Base-by-base conservation (phyloP, 2,888 invertebrate genomes). In the Hypsopygia costalis region DNA sequence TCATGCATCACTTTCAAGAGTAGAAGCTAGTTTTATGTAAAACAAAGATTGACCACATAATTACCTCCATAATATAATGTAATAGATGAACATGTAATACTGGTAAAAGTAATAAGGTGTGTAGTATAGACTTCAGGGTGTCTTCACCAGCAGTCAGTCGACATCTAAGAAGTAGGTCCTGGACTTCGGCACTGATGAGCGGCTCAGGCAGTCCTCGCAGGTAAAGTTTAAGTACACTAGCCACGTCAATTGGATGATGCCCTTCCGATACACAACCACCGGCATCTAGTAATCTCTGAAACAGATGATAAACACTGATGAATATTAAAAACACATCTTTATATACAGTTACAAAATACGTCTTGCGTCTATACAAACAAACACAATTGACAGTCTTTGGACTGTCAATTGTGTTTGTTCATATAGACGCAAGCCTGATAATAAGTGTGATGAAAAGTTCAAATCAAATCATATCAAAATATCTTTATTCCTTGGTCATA, bases 181-280 rank as follows among this genome's bases (percentile, higher is more conserved):
- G 96, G 47, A 93, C 93, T 93, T 95, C 76, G 1, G 81, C 79
- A 74, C 81, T 88, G 33, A 97, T 93, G 11, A 97, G 80, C 0
- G 97, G 96, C 58, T 96, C 96, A 0, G 97, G 96, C 38, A 97
- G 81, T 70, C 94, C 93, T 43, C 97, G 90, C 47, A 97, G 92
- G 72, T 97, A 97, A 34, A 94, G 91, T 72, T 97, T 97, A 12
- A 97, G 82, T 21, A 97, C 92, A 69, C 94, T 95, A 1, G 97
- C 96, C 9, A 97, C 93, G 80, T 98, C 97, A 54, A 95, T 92
- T 0, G 95, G 94, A 63, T 94, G 92, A 68, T 94, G 93, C 1
- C 92, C 92, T 36, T 92, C 92, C 9, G 92, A 92, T 36, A 96
- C 87, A 38, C 87, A 89, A 36, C 92, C 92, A 5, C 95, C 95